These are phyloP conservation scores for Ennomos erosarius DNA, from an alignment of 2,888 invertebrate genomes.

Conservation along the genomic window DNA sequence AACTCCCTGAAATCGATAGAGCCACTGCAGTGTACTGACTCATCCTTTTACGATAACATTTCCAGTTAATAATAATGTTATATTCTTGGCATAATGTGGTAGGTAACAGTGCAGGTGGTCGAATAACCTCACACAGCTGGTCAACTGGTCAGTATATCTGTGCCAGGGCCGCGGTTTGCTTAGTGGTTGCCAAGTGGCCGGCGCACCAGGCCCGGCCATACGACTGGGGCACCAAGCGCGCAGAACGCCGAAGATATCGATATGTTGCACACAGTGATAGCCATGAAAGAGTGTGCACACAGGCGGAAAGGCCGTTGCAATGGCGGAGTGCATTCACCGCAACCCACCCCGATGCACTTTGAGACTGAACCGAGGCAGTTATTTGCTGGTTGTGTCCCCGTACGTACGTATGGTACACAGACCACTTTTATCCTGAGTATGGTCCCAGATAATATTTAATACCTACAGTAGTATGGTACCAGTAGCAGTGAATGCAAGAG, in stretches of 20 bases:
- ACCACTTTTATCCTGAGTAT: no score
- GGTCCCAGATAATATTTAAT: no score
- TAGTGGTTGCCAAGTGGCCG: conserved; percentile 80
- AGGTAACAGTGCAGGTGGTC: conserved; percentile 5
- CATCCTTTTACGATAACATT: no score
- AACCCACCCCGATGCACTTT: conserved; percentile 7
- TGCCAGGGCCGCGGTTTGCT: conserved; percentile 57
- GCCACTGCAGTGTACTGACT: no score
- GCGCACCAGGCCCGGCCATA: conserved; percentile 64
- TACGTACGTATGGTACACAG: no score
- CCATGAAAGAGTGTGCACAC: conserved; percentile 37
- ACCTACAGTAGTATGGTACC: no score
- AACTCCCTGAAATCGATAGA: no score
- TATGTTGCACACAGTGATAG: conserved; percentile 33
- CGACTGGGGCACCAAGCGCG: conserved; percentile 75
- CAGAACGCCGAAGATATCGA: conserved; percentile 52
- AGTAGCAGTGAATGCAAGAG: neutral
- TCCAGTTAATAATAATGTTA: no score
- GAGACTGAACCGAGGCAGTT: conserved; percentile 1
- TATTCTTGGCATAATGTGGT: no score
- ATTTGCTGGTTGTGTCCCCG: neutral
- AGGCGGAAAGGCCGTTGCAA: conserved; percentile 37
- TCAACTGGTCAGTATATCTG: conserved; percentile 56
- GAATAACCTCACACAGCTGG: conserved; percentile 26
- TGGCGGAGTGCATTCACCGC: conserved; percentile 54